A percentile compares a stretch with the other conserved stretches of the same genome.
phyloP scores from a whole-genome alignment of 2,113 vertebrate species.

The cattle (Bos taurus) region DNA sequence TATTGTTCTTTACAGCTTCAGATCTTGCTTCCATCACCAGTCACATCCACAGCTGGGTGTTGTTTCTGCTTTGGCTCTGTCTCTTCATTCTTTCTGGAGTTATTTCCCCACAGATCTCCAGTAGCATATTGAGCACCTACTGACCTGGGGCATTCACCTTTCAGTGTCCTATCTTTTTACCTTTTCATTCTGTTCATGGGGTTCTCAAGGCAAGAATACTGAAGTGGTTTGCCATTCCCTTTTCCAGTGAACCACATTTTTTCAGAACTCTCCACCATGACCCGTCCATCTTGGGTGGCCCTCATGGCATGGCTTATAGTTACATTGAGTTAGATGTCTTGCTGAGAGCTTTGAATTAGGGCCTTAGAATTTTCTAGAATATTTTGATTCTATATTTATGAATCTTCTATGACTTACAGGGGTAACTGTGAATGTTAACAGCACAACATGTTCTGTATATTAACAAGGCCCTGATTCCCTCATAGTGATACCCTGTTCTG shows the following conservation, averaged over 20 bases:
- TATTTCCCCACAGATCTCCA: neutral
- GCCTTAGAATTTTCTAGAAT: neutral
- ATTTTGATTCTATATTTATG: neutral
- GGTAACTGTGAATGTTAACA: neutral
- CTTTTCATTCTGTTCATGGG: neutral
- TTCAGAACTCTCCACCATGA: neutral
- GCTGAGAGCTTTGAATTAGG: neutral
- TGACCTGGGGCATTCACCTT: neutral
- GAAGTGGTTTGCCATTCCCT: neutral
- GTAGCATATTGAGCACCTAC: neutral
- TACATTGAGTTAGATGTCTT: neutral
- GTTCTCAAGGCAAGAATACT: neutral
- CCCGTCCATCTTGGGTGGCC: rapidly evolving
- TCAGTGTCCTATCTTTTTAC: neutral
- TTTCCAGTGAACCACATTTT: neutral
- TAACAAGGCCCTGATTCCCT: neutral
- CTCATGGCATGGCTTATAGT: neutral
- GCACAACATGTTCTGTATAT: neutral
- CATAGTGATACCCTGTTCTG: neutral
- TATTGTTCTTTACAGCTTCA: neutral
- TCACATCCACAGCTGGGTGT: neutral
- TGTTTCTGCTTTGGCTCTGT: neutral
- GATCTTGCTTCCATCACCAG: neutral
- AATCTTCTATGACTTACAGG: neutral
- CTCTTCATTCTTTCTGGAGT: neutral